A percentile compares a stretch with the other conserved stretches of the same genome.
These are phyloP conservation scores for Bryconaethiops microstoma DNA, from an alignment of 2,797 vertebrate genomes.

Conservation along the genomic window DNA sequence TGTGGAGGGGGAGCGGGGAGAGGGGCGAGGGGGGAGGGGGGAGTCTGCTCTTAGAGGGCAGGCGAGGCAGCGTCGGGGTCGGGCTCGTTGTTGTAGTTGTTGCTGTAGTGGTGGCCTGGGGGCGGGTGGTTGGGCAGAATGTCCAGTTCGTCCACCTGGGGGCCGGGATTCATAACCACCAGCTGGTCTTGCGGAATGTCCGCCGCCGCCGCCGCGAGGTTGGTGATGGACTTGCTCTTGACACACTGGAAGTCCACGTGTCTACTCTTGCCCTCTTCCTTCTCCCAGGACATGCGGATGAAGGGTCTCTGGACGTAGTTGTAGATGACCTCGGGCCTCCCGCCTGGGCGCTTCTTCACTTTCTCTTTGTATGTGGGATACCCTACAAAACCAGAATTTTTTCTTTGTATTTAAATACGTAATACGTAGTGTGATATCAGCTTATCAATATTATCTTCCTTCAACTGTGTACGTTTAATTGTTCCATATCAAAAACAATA, in stretches of 20 bases:
- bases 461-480: too few species aligned
- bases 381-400: slow-evolving; percentile 69
- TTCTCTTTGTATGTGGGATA: slow-evolving; percentile 99
- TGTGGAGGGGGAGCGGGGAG: slow-evolving; percentile 57
- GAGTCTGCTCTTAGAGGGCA: slow-evolving; percentile 76
- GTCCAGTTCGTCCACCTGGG: slow-evolving; percentile 96
- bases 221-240: slow-evolving; percentile 97
- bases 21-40: slow-evolving; percentile 67
- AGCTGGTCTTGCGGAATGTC: slow-evolving; percentile 97
- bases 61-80: slow-evolving; percentile 91
- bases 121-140: slow-evolving; percentile 88
- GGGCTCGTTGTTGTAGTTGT: slow-evolving; percentile 84
- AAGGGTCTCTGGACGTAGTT: slow-evolving; percentile 98
- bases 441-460: background rate
- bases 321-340: slow-evolving; percentile 95
- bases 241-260: slow-evolving; percentile 98
- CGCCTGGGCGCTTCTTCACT: slow-evolving; percentile 94
- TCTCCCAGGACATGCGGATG: slow-evolving; percentile 98
- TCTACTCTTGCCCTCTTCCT: slow-evolving; percentile 95
- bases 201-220: slow-evolving; percentile 90
- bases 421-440: background rate
- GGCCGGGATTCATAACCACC: slow-evolving; percentile 91
- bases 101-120: slow-evolving; percentile 79
- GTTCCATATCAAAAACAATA: background rate
- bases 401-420: background rate